A percentile compares a stretch with the other conserved stretches of the same genome.
Evolutionary conservation across 1,140 invertebrate genomes (phyloP).

Genomic region (Vollenhovia emeryi): DNA sequence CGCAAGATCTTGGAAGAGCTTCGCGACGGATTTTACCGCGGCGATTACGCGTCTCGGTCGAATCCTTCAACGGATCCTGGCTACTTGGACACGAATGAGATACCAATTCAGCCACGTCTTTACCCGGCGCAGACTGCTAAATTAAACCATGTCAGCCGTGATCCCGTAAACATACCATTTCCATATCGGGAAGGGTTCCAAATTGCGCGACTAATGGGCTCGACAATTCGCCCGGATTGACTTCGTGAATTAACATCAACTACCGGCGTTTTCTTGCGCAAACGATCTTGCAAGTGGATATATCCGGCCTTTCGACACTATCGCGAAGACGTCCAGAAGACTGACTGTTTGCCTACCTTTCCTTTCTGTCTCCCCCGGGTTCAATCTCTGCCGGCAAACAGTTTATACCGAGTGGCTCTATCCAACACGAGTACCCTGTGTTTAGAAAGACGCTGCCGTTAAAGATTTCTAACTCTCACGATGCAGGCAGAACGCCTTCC

Average conservation of each 20-base stretch:
- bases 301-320: conserved; percentile 55
- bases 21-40: conserved; percentile 30
- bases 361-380: conserved; percentile 7
- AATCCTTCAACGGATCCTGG: neutral
- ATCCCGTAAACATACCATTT: conserved; percentile 77
- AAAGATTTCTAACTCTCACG: conserved; percentile 8
- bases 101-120: conserved; percentile 48
- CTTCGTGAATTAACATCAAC: conserved; percentile 72
- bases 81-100: conserved; percentile 26
- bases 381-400: conserved; percentile 8
- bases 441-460: neutral
- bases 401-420: conserved; percentile 36
- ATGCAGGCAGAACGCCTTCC: neutral
- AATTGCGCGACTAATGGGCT: conserved; percentile 74
- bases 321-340: conserved; percentile 36
- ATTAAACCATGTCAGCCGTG: conserved; percentile 73
- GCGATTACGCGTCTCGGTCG: conserved; percentile 19
- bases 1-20: conserved; percentile 35
- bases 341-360: conserved; percentile 68
- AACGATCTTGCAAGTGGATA: conserved; percentile 69
- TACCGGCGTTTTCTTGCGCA: conserved; percentile 68
- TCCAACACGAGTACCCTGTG: conserved; percentile 21
- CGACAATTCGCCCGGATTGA: conserved; percentile 73
- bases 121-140: conserved; percentile 54
- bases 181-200: conserved; percentile 68